These are phyloP conservation scores for Brachyptera putata DNA, from an alignment of 2,888 invertebrate genomes.

Conservation along the genomic window DNA sequence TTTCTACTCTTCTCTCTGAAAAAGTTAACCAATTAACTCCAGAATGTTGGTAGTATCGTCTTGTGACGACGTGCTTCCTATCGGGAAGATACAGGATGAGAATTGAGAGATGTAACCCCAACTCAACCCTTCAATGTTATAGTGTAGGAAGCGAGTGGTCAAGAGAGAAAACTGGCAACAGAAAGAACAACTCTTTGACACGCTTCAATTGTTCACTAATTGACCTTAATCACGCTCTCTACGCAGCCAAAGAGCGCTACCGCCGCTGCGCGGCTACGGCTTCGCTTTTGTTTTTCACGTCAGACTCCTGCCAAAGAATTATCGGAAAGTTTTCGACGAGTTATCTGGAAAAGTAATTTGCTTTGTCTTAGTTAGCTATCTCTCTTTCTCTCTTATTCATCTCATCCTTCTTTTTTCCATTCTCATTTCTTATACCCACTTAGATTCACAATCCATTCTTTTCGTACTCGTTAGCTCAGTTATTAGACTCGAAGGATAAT, in stretches of 20 bases:
- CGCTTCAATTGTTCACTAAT: conserved; percentile 4
- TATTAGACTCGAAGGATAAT: no score
- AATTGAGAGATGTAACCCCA: conserved; percentile 7
- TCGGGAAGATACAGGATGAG: conserved; percentile 2
- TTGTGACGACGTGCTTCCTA: conserved; percentile 6
- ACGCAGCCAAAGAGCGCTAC: no score
- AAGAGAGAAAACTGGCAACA: conserved; percentile 9
- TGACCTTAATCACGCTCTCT: conserved; percentile 9
- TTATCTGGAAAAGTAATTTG: background rate
- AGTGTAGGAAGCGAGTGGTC: background rate
- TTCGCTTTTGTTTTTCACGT: conserved; percentile 2
- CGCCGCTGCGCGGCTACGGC: no score
- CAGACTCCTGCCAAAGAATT: background rate
- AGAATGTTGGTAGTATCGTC: background rate
- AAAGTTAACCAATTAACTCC: conserved; percentile 18
- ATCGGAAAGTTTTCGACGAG: conserved; percentile 4
- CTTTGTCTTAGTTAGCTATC: background rate
- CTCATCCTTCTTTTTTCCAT: background rate
- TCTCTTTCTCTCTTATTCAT: background rate
- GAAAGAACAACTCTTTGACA: conserved; percentile 15
- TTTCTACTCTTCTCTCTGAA: background rate
- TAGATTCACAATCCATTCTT: no score
- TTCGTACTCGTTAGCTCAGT: no score
- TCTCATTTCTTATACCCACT: background rate
- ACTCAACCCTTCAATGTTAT: no score